Conservation (phyloP, 2,888 invertebrate genomes). For the Caenorhabditis japonica region DNA sequence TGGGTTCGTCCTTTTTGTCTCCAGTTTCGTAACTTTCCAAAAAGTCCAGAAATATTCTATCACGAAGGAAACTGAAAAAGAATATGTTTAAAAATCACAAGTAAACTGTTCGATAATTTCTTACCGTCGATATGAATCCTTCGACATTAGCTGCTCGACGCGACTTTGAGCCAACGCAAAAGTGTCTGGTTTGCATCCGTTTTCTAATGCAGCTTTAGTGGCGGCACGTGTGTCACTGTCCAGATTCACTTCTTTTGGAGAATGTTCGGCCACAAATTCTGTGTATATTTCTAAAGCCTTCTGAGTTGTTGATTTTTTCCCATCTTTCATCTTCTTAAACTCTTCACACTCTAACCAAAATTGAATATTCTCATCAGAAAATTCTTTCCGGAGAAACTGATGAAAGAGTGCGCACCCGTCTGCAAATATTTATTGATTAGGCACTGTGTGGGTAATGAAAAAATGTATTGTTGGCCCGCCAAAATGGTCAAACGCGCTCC, state of each 20-base stretch:
- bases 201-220: conserved; percentile 71
- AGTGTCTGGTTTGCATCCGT: conserved; percentile 66
- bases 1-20: conserved; percentile 25
- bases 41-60: conserved; percentile 62
- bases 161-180: conserved; percentile 72
- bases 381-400: conserved; percentile 71
- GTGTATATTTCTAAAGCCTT: conserved; percentile 71
- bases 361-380: conserved; percentile 74
- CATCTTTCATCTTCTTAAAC: conserved; percentile 75
- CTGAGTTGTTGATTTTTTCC: conserved; percentile 65
- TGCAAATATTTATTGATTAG: conserved; percentile 54
- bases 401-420: conserved; percentile 72
- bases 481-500: no score
- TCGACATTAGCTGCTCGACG: conserved; percentile 74
- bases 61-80: conserved; percentile 63
- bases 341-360: conserved; percentile 74
- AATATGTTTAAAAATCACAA: neutral
- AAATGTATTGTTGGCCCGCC: no score
- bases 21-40: conserved; percentile 47
- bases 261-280: conserved; percentile 66
- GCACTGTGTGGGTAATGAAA: no score
- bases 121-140: conserved; percentile 71
- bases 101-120: conserved; percentile 1
- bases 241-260: conserved; percentile 73
- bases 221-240: conserved; percentile 72